Conservation (phyloP, 2,797 vertebrate species). For the Cyclopterus lumpus region DNA sequence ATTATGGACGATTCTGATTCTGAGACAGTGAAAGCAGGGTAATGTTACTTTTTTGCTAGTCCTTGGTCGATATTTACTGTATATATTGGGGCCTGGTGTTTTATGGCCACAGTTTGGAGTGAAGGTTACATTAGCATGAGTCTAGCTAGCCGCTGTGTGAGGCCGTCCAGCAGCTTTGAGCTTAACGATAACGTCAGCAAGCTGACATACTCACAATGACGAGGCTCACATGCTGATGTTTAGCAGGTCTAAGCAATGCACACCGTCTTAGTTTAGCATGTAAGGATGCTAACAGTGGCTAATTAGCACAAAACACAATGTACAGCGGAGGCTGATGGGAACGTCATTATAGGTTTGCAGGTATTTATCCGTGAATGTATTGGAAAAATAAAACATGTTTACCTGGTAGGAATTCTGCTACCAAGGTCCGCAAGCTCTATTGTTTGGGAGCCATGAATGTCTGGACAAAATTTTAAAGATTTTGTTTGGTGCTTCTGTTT, state of each 20-base stretch:
- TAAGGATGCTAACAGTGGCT: not conserved
- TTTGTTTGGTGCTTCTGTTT: not conserved
- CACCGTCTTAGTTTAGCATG: not conserved
- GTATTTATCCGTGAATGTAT: not conserved
- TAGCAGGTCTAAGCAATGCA: not conserved
- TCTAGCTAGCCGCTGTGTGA: slow-evolving; percentile 1
- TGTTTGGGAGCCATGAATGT: not conserved
- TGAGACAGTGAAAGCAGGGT: slow-evolving; percentile 26
- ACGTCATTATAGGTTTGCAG: not conserved
- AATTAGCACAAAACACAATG: not conserved
- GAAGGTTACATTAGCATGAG: not conserved
- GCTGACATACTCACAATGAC: not conserved
- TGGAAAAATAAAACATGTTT: not conserved
- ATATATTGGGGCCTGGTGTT: too few relatives aligned
- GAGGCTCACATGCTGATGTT: not conserved
- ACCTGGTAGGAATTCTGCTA: not conserved
- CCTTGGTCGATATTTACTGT: too few relatives aligned
- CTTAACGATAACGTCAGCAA: not conserved
- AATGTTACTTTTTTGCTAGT: too few relatives aligned
- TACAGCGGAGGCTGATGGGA: not conserved
- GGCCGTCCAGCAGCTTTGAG: slow-evolving; percentile 8
- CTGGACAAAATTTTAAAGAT: not conserved
- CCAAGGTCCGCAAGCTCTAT: not conserved
- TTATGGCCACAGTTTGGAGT: slow-evolving; percentile 3
- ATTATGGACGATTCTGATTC: slow-evolving; percentile 55